Evolutionary conservation across 2,888 invertebrate genomes (phyloP).

Genomic region (Drosophila recens): DNA sequence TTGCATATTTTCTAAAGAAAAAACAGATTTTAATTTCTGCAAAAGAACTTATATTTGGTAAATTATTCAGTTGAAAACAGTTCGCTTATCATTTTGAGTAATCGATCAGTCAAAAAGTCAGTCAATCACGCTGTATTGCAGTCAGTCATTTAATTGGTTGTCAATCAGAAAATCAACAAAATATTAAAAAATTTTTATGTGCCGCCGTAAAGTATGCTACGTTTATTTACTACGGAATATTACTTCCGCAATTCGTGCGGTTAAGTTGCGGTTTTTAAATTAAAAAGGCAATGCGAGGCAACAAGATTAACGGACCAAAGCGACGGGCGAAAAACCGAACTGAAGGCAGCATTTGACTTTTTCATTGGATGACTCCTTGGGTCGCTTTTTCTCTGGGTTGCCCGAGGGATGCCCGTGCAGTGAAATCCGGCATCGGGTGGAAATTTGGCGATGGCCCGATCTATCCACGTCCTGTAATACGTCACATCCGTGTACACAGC

Average conservation of each 20-base stretch:
- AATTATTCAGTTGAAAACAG: too few relatives aligned
- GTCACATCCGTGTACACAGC: slow-evolving; percentile 90
- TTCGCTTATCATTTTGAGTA: too few relatives aligned
- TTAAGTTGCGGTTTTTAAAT: neutral
- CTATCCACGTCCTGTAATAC: slow-evolving; percentile 60
- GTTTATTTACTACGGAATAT: neutral
- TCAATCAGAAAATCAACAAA: neutral
- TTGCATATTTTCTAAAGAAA: too few relatives aligned
- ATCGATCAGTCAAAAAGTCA: too few relatives aligned
- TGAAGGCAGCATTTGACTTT: neutral
- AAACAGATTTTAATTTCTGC: too few relatives aligned
- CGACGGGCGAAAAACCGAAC: neutral
- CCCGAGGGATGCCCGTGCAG: too few relatives aligned
- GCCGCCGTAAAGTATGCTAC: neutral
- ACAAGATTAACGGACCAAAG: neutral
- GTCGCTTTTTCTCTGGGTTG: neutral
- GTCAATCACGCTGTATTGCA: too few relatives aligned
- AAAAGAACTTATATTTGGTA: too few relatives aligned
- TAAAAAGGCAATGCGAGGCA: neutral
- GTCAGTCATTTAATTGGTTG: too few relatives aligned
- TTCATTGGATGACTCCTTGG: neutral
- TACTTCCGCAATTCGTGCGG: neutral
- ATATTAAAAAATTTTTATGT: neutral
- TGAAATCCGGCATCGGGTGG: neutral
- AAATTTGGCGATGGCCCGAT: neutral